Conservation (phyloP, 2,797 vertebrate species). For the Macropodus opercularis region DNA sequence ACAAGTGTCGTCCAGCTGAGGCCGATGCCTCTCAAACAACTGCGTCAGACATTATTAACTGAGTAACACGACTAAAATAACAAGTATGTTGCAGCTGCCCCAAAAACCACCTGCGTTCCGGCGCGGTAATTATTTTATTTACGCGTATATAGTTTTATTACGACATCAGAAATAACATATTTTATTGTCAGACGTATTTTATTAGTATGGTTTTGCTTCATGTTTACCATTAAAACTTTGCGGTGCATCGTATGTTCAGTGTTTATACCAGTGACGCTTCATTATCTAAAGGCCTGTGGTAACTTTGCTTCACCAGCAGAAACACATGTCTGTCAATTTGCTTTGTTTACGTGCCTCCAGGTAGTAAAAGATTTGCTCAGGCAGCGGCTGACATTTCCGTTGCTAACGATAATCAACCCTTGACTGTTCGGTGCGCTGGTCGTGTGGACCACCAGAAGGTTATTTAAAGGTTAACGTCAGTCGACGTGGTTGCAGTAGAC, state of each 20-base stretch:
- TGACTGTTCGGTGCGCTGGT: constrained; percentile 21
- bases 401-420: constrained; percentile 30
- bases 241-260: neutral
- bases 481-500: constrained; percentile 6
- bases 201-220: neutral
- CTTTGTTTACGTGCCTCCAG: constrained; percentile 29
- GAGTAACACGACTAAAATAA: neutral
- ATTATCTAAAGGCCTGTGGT: constrained; percentile 15
- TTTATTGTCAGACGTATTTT: neutral
- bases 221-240: constrained; percentile 2
- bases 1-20: constrained; percentile 19
- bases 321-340: constrained; percentile 27
- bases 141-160: no score
- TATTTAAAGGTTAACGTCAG: constrained; percentile 45
- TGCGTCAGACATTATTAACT: constrained; percentile 1
- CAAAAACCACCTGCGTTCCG: neutral
- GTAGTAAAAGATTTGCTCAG: constrained; percentile 15
- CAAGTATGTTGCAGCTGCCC: neutral
- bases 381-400: constrained; percentile 47
- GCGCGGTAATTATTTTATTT: neutral
- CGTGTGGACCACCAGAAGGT: constrained; percentile 30
- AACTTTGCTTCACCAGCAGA: constrained; percentile 25
- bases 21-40: constrained; percentile 13
- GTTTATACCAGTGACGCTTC: constrained; percentile 7
- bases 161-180: no score